phyloP scores from a whole-genome alignment of 2,888 invertebrate genomes.

The Eledone cirrhosa region DNA sequence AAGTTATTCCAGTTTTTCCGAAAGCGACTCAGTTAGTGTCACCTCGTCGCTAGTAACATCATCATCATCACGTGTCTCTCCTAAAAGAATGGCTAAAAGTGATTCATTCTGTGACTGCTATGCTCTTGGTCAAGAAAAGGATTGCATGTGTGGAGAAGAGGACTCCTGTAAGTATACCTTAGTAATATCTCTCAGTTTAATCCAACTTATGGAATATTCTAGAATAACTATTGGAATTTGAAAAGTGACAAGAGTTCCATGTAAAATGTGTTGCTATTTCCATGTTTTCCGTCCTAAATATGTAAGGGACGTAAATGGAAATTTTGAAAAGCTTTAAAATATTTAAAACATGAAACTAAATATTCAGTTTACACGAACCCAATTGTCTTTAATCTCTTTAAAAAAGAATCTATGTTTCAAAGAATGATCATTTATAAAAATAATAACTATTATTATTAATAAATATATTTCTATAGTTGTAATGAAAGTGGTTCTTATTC shows the following conservation, averaged over 20 bases:
- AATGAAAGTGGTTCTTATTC: no score
- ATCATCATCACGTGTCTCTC: constrained; percentile 6
- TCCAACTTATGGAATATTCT: neutral
- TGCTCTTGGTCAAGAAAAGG: constrained; percentile 47
- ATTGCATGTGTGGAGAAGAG: constrained; percentile 56
- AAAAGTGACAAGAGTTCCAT: no score
- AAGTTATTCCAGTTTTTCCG: constrained; percentile 3
- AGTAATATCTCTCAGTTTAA: no score
- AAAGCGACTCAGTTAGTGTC: constrained; percentile 2
- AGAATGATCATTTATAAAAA: no score
- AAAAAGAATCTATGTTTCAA: no score
- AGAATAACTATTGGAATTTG: no score
- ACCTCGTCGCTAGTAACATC: neutral
- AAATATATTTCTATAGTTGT: no score
- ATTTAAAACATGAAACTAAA: neutral
- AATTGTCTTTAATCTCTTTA: no score
- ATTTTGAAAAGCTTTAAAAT: neutral
- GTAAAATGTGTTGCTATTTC: no score
- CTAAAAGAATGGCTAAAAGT: constrained; percentile 37
- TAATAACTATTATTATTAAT: no score
- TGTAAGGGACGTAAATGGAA: neutral
- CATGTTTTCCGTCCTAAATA: no score
- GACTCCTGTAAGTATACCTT: constrained; percentile 45
- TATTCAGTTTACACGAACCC: neutral
- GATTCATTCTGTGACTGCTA: constrained; percentile 57